Conservation (phyloP, 2,797 vertebrate genomes). For the Falco peregrinus region DNA sequence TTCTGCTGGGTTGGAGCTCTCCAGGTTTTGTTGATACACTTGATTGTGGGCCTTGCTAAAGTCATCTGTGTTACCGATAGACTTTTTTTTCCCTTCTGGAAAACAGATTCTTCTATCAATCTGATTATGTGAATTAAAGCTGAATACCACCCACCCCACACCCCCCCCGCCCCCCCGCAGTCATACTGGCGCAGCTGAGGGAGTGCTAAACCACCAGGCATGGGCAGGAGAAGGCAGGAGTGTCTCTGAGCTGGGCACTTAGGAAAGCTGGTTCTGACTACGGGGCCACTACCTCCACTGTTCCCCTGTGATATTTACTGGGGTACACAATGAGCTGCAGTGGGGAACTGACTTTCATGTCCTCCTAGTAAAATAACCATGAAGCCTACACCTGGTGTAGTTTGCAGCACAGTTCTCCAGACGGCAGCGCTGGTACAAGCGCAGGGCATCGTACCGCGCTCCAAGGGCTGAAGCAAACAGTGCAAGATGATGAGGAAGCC, state of each 20-base stretch:
- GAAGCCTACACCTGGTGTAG: background rate
- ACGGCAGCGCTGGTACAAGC: background rate
- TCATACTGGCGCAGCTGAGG: background rate
- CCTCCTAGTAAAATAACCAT: background rate
- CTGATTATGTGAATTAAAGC: background rate
- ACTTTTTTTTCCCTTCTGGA: background rate
- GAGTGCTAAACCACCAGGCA: background rate
- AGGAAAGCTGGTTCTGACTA: background rate
- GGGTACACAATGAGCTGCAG: background rate
- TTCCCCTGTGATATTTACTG: too few species aligned
- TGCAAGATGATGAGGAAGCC: background rate
- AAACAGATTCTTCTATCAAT: background rate
- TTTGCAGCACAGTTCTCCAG: background rate
- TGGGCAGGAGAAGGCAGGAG: background rate
- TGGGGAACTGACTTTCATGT: background rate
- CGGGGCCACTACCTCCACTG: background rate
- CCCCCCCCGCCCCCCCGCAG: fast-evolving
- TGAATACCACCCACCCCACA: background rate
- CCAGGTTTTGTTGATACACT: too few species aligned
- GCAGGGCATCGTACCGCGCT: background rate
- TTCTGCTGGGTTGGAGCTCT: background rate
- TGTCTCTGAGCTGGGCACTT: background rate
- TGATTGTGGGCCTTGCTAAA: background rate
- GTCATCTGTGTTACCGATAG: background rate
- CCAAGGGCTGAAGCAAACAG: background rate